Conservation (phyloP, 2,888 invertebrate genomes). For the Anarsia innoxiella region DNA sequence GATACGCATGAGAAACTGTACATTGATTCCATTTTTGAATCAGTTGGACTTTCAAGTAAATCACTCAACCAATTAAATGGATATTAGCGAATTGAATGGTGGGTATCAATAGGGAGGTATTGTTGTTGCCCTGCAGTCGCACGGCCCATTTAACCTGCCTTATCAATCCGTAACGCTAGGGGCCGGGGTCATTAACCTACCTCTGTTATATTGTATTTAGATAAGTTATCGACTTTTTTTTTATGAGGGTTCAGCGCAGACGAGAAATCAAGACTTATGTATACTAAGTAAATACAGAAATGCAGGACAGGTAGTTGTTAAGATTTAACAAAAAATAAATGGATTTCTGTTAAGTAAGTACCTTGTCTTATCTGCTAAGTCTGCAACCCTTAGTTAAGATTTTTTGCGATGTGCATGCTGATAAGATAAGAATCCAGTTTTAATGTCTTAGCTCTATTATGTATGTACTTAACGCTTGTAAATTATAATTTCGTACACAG, state of each 20-base stretch:
- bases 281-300: conserved; percentile 3
- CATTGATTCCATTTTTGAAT: conserved; percentile 2
- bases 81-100: conserved; percentile 67
- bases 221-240: conserved; percentile 8
- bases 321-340: not conserved
- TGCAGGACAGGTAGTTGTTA: not conserved
- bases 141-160: conserved; percentile 51
- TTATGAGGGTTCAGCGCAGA: too few relatives aligned
- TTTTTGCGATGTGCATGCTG: too few relatives aligned
- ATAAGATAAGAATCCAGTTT: too few relatives aligned
- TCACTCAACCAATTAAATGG: conserved; percentile 66
- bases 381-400: too few relatives aligned
- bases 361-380: too few relatives aligned
- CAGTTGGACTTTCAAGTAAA: conserved; percentile 17
- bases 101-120: conserved; percentile 28
- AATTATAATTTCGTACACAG: too few relatives aligned
- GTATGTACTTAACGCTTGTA: too few relatives aligned
- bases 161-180: conserved; percentile 54
- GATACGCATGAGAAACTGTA: not conserved
- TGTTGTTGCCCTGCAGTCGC: conserved; percentile 16
- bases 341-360: conserved; percentile 3
- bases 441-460: too few relatives aligned
- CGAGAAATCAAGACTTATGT: too few relatives aligned
- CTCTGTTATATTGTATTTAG: conserved; percentile 21
- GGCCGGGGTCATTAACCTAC: conserved; percentile 54